Base-by-base conservation (phyloP, 2,888 invertebrate species). In the Hybos culiciformis region DNA sequence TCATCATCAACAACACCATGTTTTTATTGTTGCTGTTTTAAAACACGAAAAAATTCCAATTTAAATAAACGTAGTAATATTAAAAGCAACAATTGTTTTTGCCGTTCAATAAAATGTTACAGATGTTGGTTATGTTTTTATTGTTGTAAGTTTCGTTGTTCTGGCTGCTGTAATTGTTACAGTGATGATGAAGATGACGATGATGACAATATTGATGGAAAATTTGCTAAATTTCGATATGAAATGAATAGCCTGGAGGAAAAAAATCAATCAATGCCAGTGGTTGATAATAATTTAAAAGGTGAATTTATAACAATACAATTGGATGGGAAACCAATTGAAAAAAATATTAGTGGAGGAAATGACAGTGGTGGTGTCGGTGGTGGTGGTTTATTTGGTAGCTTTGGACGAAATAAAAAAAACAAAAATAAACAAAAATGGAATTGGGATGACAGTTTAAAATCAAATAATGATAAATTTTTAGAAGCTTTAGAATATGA, bases 361-460 rank as follows among this genome's bases (percentile, higher is more conserved):
- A 12, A 29, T 29, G 4, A 29, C n/a, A 12, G n/a, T 29, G 12
- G 29, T 29, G n/a, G 12, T 29, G 3, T 5, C 12, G n/a, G 12
- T 29, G 29, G 7, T 5, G n/a, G n/a, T 29, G n/a, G n/a, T 29
- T n/a, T n/a, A 29, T 6, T 26, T 26, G 9, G 3, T 5, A 26
- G 26, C 12, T 26, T 26, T 3, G 26, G 12, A 12, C 9, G 12
- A 12, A 26, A 26, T 26, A 41, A 20, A 19, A 37, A 21, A 15
- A 31, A 14, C n/a, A 20, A 42, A 20, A 9, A 14, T 33, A 23
- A 29, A 29, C 29, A 29, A n/a, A 29, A 12, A 20, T 65, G 65
- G 65, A 60, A 61, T 42, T 65, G 65, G 65, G 63, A 65, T 42
- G 65, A 64, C 37, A 64, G 64, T 51, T 46, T 65, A 42, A 55